Base-by-base conservation (phyloP, 2,797 vertebrate species). In the Notolabrus celidotus region DNA sequence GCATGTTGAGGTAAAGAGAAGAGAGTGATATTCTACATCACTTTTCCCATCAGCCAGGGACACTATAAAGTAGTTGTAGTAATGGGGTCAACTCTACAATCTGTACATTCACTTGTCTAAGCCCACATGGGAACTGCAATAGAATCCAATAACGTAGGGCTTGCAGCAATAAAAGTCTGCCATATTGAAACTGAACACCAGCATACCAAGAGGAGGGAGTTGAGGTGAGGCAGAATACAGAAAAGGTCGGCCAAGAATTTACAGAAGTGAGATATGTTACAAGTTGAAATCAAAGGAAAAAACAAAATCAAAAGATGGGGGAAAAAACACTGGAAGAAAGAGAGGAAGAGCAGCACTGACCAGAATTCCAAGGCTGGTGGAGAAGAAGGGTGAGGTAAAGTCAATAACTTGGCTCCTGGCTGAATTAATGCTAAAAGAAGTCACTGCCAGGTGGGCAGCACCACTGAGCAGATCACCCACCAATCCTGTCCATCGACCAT, bases 331-430 rank as follows among this genome's bases (percentile, higher is more conserved):
- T 39, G 16, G 2, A 34, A 29, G 20, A 22, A 27, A 45, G 23
- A 33, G 17, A 43, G 3, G 53, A 23, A 25, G 11, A 57, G 38
- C 15, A 25, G n/a, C 42, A 88, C 90, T 86, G 52, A 93, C 94
- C 90, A 99, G 92, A 79, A 99, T 99, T 60, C 97, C 97, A 89
- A 99, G 84, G 86, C 97, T 99, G 73, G 97, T 99, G 68, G 97
- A 99, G 92, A 99, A 99, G 88, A 99, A 99, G 10, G 98, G 98
- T 14, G 97, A 97, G 57, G 98, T 99, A 88, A 99, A 99, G 90
- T 99, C 98, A 64, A 99, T 98, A 70, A 99, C 96, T 86, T 97
- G 96, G 88, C 97, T 99, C 54, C 97, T 94, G 34, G 97, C 97
- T 11, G 97, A 98, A 79, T 99, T 99, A 81, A 99, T 99, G 86